These are phyloP conservation scores for Drosophila buzzatii DNA, from an alignment of 2,888 invertebrate species.

Conservation along the genomic window DNA sequence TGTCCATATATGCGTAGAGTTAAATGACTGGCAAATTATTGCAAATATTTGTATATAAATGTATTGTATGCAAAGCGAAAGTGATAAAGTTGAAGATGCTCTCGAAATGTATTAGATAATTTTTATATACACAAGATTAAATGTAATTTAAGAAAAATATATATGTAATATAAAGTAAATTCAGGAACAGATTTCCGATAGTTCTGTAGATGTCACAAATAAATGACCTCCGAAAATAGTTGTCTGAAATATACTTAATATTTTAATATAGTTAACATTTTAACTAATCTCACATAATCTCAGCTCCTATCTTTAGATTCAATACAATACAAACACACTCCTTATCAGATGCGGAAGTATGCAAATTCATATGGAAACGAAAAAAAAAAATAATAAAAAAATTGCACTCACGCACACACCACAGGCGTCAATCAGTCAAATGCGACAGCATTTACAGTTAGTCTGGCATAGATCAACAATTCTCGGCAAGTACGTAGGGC, in stretches of 20 bases:
- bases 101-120: not conserved
- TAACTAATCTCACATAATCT: not conserved
- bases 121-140: not conserved
- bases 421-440: constrained; percentile 65
- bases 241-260: too few relatives aligned
- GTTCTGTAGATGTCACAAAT: too few relatives aligned
- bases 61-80: not conserved
- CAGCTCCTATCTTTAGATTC: not conserved
- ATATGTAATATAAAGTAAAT: too few relatives aligned
- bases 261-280: too few relatives aligned
- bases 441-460: constrained; percentile 51
- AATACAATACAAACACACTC: constrained; percentile 14
- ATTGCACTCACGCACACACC: constrained; percentile 56
- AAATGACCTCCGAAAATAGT: too few relatives aligned
- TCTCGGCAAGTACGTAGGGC: constrained; percentile 20
- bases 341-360: constrained; percentile 27
- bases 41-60: constrained; percentile 15
- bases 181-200: too few relatives aligned
- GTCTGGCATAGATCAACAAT: constrained; percentile 42
- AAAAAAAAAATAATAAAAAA: constrained; percentile 41
- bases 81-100: not conserved
- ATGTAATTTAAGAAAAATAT: too few relatives aligned
- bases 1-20: constrained; percentile 22
- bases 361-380: constrained; percentile 52
- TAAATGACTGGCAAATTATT: constrained; percentile 45